Conservation (phyloP, 2,113 vertebrate genomes). For the Megaleporinus macrocephalus region DNA sequence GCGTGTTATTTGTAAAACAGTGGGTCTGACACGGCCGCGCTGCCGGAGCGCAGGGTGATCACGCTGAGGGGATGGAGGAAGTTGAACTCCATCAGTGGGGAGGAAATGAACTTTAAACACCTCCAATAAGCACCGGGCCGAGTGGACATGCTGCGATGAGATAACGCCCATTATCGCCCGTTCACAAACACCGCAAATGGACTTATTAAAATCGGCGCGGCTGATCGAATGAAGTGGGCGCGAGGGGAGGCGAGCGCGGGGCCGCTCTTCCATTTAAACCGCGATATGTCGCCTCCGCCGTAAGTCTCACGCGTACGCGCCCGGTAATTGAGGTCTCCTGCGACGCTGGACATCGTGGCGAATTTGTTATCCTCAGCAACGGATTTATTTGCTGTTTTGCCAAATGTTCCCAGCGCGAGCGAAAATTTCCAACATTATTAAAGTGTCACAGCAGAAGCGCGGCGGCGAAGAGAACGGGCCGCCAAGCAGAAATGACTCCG, state of each 20-base stretch:
- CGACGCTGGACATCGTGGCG: background rate
- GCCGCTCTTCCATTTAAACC: conserved; percentile 47
- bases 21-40: conserved; percentile 73
- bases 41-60: conserved; percentile 76
- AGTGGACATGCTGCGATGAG: conserved; percentile 68
- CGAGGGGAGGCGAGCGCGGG: conserved; percentile 42
- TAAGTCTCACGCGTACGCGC: conserved; percentile 27
- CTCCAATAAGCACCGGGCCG: conserved; percentile 67
- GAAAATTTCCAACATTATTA: background rate
- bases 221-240: conserved; percentile 66
- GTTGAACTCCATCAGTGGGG: conserved; percentile 80
- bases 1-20: conserved; percentile 74
- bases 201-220: conserved; percentile 66
- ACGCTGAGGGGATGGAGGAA: conserved; percentile 82
- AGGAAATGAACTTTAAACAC: conserved; percentile 79
- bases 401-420: background rate
- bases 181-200: conserved; percentile 60
- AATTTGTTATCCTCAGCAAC: background rate
- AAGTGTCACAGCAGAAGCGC: conserved; percentile 2
- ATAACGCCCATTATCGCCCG: conserved; percentile 76
- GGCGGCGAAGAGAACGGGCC: background rate
- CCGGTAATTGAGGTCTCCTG: conserved; percentile 15
- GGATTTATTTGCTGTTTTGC: conserved; percentile 26
- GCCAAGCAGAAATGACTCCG: background rate
- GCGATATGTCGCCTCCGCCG: conserved; percentile 33